phyloP scores from a whole-genome alignment of 2,797 vertebrate genomes.

The Garrulus glandarius region DNA sequence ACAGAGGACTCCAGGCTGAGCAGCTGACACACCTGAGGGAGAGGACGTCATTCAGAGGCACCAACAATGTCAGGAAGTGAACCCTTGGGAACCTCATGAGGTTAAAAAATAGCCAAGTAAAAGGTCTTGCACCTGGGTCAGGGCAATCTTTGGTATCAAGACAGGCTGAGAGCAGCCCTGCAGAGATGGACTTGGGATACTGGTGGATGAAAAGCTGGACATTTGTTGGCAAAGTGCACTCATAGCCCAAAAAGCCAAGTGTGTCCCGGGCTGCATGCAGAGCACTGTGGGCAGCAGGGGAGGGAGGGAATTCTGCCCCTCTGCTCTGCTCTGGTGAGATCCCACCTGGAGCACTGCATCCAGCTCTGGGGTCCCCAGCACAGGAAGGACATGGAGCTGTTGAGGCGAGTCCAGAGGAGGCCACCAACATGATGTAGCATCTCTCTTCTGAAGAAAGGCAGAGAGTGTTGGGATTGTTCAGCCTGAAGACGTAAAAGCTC shows the following conservation, averaged over 20 bases:
- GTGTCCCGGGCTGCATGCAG: fast-evolving
- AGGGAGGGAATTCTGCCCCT: not conserved
- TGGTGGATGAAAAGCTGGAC: not conserved
- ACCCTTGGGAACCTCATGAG: fast-evolving
- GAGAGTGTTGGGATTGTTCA: not conserved
- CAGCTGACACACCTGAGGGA: no score
- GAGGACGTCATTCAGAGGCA: not conserved
- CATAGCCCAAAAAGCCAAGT: fast-evolving
- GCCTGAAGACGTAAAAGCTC: not conserved
- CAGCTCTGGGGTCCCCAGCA: not conserved
- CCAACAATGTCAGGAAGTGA: not conserved
- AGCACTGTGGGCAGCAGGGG: fast-evolving
- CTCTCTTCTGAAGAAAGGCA: fast-evolving
- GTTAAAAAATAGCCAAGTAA: not conserved
- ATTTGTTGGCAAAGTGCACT: fast-evolving
- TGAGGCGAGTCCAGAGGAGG: fast-evolving
- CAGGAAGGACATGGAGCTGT: fast-evolving
- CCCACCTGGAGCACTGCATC: fast-evolving
- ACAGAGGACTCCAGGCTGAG: not conserved
- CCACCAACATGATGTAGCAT: fast-evolving
- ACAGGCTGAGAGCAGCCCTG: not conserved
- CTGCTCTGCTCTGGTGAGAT: fast-evolving
- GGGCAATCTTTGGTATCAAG: not conserved
- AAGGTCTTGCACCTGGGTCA: not conserved
- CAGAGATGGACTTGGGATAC: not conserved